phyloP scores from a whole-genome alignment of 2,113 vertebrate species.

The Bolborhynchus lineola region DNA sequence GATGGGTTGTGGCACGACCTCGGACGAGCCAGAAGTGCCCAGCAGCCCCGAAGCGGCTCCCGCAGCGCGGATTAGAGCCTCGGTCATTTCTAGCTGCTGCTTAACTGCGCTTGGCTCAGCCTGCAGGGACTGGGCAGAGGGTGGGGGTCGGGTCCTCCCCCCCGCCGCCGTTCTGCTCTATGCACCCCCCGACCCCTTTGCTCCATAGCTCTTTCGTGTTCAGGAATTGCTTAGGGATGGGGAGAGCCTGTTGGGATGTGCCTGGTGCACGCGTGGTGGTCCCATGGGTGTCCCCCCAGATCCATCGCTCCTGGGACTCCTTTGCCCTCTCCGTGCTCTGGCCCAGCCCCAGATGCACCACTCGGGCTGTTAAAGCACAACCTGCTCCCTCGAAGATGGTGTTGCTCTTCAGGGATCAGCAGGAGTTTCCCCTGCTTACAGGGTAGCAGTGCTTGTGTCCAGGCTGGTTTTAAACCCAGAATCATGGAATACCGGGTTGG shows the following conservation, averaged over 20 bases:
- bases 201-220: background rate
- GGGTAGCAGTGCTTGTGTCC: rapidly evolving
- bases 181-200: background rate
- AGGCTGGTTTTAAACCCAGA: background rate
- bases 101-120: slow-evolving; percentile 44
- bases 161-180: background rate
- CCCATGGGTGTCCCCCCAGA: background rate
- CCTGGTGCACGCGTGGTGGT: background rate
- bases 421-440: background rate
- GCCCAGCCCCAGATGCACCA: background rate
- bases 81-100: slow-evolving; percentile 14
- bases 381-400: background rate
- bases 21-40: background rate
- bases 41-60: background rate
- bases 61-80: slow-evolving; percentile 6
- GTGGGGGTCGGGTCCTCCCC: background rate
- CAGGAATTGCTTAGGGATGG: background rate
- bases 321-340: background rate
- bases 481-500: background rate
- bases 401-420: background rate
- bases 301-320: rapidly evolving
- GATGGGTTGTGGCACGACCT: no score
- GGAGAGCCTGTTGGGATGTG: background rate
- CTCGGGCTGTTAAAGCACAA: background rate
- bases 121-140: background rate